Base-by-base conservation (phyloP, 2,888 invertebrate genomes). In the Calameuta pallipes region DNA sequence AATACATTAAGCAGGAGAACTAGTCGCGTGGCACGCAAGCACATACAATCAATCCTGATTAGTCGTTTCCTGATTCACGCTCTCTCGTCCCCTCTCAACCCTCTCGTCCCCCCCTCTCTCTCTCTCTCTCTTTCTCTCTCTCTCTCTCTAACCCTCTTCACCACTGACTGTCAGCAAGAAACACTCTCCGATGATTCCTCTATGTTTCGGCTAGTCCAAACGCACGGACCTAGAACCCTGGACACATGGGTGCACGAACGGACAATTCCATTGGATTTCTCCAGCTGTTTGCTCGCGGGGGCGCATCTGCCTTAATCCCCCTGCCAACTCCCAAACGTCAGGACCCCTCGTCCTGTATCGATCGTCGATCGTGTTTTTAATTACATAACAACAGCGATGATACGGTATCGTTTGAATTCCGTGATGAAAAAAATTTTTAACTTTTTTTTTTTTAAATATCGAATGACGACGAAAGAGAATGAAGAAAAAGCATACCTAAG, bases 201-300 rank as follows among this genome's bases (percentile, higher is more conserved):
- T 69, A 70, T 56, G 56, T 56, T 23, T 68, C 82, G 83, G 83
- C 80, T 83, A 80, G 81, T 71, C 73, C 80, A 85, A 81, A 82
- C 77, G 83, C 82, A 82, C 82, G 84, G 81, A 82, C 82, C 81
- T 82, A 79, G 82, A 83, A 84, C 83, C 15, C 31, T 56, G 34
- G 31, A 30, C 31, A 74, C 36, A 12, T 74, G 34, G 30, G 23
- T 74, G 36, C 74, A n/a, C 74, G 86, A 84, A 85, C 82, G 83
- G 85, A 85, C 87, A 87, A 87, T 86, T 87, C 80, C 74, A 83
- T 56, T 23, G 9, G 23, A 56, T 23, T 56, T 68, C 36, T 77
- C 35, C 11, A 89, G 87, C 89, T 89, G 89, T 87, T 84, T 84
- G 84, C 86, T 87, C 83, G 88, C 85, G 87, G 87, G 89, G 88